These are phyloP conservation scores for Gallinago undulata DNA, from an alignment of 2,113 vertebrate genomes.

Conservation along the genomic window DNA sequence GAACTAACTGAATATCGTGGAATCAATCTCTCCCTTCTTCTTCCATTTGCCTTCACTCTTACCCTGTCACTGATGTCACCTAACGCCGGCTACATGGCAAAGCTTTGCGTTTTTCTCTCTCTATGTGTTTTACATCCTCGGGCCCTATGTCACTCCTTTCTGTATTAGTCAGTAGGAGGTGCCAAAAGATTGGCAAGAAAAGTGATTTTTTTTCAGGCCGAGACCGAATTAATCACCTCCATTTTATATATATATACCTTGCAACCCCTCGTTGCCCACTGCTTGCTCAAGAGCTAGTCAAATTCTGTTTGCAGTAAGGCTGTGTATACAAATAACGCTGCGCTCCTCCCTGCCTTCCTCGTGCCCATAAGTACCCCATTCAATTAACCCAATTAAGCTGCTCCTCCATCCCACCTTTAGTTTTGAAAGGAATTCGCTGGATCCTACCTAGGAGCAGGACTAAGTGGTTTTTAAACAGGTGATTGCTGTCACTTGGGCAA, in stretches of 20 bases:
- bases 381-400: background rate
- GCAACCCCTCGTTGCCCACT: background rate
- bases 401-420: background rate
- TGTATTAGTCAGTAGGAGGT: slow-evolving; percentile 35
- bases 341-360: background rate
- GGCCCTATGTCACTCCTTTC: background rate
- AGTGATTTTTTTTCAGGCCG: background rate
- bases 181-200: slow-evolving; percentile 43
- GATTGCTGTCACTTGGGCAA: background rate
- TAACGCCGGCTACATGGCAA: background rate
- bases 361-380: background rate
- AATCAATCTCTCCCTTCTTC: background rate
- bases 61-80: background rate
- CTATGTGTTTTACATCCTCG: background rate
- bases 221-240: background rate
- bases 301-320: background rate
- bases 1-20: background rate
- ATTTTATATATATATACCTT: background rate
- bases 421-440: background rate
- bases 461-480: background rate
- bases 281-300: background rate
- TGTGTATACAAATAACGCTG: background rate
- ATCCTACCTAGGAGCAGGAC: background rate
- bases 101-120: background rate
- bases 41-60: background rate